These are phyloP conservation scores for Psittacula cyanocephala DNA, from an alignment of 2,113 vertebrate species.

Conservation along the genomic window DNA sequence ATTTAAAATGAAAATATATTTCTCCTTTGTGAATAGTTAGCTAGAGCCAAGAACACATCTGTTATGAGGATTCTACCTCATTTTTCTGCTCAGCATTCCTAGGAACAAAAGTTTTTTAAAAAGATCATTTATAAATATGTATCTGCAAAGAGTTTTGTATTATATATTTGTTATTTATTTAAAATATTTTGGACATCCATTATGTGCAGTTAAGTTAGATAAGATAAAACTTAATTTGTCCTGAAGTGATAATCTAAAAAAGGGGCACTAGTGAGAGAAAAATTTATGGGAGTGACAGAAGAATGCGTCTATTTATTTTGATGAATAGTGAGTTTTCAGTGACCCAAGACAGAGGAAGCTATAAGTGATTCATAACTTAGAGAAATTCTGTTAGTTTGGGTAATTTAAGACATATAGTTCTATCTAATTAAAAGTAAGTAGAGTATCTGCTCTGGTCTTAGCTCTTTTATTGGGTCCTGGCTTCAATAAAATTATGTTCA, in stretches of 20 bases:
- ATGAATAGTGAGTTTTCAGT: slow-evolving; percentile 14
- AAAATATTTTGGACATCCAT: background rate
- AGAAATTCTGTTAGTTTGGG: slow-evolving; percentile 3
- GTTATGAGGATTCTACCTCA: slow-evolving; percentile 19
- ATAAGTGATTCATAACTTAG: slow-evolving; percentile 39
- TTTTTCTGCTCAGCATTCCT: slow-evolving; percentile 23
- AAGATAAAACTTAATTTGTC: background rate
- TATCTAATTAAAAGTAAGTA: slow-evolving; percentile 41
- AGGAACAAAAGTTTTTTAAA: background rate
- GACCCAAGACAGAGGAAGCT: slow-evolving; percentile 26
- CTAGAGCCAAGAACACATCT: slow-evolving; percentile 58
- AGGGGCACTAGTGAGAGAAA: background rate
- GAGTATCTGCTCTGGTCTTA: background rate
- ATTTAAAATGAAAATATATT: slow-evolving; percentile 54
- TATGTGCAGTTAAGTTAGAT: background rate
- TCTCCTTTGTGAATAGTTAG: slow-evolving; percentile 50
- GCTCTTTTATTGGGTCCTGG: slow-evolving; percentile 8
- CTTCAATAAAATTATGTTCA: slow-evolving; percentile 40
- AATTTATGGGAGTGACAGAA: slow-evolving; percentile 4
- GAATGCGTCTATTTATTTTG: slow-evolving; percentile 38
- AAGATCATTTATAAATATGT: background rate
- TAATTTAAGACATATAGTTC: slow-evolving; percentile 18
- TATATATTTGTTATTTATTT: slow-evolving; percentile 28
- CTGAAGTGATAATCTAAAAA: slow-evolving; percentile 5
- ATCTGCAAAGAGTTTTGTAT: background rate